A percentile compares a stretch with the other conserved stretches of the same genome.
phyloP scores from a whole-genome alignment of 2,797 vertebrate genomes.

The Rhincodon typus region DNA sequence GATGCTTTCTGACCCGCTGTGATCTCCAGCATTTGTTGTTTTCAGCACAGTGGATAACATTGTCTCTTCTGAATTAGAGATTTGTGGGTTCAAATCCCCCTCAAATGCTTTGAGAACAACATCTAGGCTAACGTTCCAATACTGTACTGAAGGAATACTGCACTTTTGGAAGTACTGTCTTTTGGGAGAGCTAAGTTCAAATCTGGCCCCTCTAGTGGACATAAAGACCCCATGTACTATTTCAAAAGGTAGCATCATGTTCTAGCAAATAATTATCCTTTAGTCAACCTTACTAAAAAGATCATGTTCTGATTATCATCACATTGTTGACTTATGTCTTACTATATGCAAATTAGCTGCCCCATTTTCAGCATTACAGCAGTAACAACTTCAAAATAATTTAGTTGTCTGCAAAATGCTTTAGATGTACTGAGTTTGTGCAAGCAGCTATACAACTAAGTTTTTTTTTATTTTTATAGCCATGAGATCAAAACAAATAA shows the following conservation, averaged over 20 bases:
- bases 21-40: no score
- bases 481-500: no score
- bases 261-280: neutral
- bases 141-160: neutral
- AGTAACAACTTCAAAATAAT: neutral
- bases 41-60: neutral
- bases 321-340: neutral
- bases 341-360: neutral
- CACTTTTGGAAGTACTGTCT: neutral
- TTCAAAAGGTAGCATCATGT: neutral
- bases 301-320: neutral
- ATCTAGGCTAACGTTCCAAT: neutral
- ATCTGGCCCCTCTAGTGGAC: neutral
- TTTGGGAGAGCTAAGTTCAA: neutral
- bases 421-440: neutral
- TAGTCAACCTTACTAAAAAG: neutral
- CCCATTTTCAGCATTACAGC: neutral
- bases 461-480: neutral
- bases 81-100: neutral
- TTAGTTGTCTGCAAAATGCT: neutral
- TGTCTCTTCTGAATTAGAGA: neutral
- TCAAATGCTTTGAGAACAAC: neutral
- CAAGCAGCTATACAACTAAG: neutral
- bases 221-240: neutral
- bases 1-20: no score